phyloP scores from a whole-genome alignment of 2,797 vertebrate genomes.

The Galagoides demidoff region DNA sequence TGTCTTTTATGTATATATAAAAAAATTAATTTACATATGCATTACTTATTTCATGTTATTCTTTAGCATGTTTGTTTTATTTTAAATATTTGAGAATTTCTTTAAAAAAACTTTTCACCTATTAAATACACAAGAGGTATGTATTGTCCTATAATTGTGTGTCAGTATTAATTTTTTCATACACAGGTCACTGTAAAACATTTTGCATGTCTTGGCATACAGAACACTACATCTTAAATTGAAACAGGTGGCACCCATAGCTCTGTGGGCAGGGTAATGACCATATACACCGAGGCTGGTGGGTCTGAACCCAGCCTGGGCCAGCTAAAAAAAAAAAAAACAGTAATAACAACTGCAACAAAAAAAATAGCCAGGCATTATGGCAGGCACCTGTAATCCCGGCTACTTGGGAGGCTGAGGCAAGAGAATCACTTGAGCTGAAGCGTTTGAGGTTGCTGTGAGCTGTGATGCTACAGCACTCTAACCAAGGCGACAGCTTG shows the following conservation, averaged over 20 bases:
- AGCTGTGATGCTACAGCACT: too few relatives aligned
- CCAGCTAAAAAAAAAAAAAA: too few relatives aligned
- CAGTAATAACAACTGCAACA: too few relatives aligned
- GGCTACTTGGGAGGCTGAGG: too few relatives aligned
- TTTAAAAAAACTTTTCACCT: not conserved
- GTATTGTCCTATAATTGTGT: not conserved
- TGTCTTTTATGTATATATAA: not conserved
- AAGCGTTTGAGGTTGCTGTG: too few relatives aligned
- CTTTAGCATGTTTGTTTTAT: not conserved
- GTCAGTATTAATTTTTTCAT: slow-evolving; percentile 23
- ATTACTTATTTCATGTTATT: not conserved
- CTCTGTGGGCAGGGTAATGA: too few relatives aligned
- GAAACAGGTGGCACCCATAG: not conserved
- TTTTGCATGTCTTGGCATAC: not conserved
- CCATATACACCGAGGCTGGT: too few relatives aligned
- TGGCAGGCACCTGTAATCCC: too few relatives aligned
- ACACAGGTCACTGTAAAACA: not conserved
- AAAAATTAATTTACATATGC: not conserved
- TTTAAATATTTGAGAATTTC: slow-evolving; percentile 16
- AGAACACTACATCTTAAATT: slow-evolving; percentile 25
- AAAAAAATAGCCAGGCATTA: too few relatives aligned
- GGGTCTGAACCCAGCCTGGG: too few relatives aligned
- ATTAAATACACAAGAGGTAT: not conserved
- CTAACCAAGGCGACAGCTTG: too few relatives aligned
- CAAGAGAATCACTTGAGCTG: too few relatives aligned